Conservation (phyloP, 2,113 vertebrate genomes). For the Symphodus melops region DNA sequence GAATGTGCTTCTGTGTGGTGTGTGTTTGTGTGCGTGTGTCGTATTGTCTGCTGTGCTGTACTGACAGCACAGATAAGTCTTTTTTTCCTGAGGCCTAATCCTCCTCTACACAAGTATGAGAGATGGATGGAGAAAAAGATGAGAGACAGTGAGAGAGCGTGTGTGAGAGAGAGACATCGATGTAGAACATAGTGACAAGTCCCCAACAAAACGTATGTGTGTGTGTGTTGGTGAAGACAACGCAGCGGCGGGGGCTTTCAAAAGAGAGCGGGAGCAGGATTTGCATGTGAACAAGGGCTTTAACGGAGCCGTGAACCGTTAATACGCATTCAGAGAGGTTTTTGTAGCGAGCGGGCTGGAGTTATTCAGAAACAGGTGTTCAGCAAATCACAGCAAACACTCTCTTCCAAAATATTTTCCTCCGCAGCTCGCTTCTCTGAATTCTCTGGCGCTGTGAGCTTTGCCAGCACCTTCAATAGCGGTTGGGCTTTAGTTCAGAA, state of each 20-base stretch:
- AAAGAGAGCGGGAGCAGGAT: conserved; percentile 40
- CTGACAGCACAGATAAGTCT: conserved; percentile 56
- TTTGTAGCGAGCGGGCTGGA: conserved; percentile 21
- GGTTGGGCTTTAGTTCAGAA: conserved; percentile 15
- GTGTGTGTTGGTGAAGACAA: conserved; percentile 13
- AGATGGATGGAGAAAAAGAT: conserved; percentile 48
- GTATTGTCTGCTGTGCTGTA: conserved; percentile 46
- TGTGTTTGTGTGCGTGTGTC: conserved; percentile 1
- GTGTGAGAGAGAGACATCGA: conserved; percentile 4
- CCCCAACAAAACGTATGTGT: conserved; percentile 7
- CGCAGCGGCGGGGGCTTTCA: conserved; percentile 29
- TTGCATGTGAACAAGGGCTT: conserved; percentile 69
- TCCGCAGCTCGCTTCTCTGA: conserved; percentile 37
- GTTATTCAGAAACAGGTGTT: conserved; percentile 64
- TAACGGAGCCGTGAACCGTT: conserved; percentile 45
- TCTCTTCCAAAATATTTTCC: conserved; percentile 32
- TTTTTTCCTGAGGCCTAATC: conserved; percentile 62
- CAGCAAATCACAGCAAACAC: conserved; percentile 44
- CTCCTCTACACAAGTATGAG: conserved; percentile 44
- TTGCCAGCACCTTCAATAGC: conserved; percentile 30
- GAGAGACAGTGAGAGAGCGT: conserved; percentile 30
- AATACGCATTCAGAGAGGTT: conserved; percentile 45
- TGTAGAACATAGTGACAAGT: conserved; percentile 18
- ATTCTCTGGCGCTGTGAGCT: conserved; percentile 1
- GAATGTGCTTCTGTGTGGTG: conserved; percentile 3